Conservation (phyloP, 2,797 vertebrate genomes). For the Rhinoraja longicauda region DNA sequence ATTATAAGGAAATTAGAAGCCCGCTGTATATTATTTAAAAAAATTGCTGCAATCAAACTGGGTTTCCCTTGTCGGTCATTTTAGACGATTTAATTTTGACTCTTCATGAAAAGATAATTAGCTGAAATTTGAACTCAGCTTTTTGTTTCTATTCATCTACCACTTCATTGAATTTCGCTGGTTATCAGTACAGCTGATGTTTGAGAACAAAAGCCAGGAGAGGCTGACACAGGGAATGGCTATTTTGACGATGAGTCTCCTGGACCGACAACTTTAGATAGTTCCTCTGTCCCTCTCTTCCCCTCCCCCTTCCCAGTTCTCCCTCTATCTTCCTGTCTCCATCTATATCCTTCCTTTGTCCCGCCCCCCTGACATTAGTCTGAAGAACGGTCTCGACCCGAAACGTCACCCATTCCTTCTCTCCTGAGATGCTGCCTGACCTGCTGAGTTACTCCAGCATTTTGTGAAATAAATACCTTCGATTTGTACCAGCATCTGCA, state of each 20-base stretch:
- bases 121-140: constrained; percentile 31
- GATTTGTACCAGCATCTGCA: too few species aligned
- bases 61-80: constrained; percentile 36
- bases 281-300: too few species aligned
- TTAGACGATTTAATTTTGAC: constrained; percentile 25
- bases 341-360: too few species aligned
- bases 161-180: neutral
- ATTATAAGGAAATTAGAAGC: constrained; percentile 35
- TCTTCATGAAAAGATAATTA: constrained; percentile 30
- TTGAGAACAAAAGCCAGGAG: neutral
- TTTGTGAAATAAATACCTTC: too few species aligned
- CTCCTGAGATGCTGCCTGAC: too few species aligned
- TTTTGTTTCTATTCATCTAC: constrained; percentile 34
- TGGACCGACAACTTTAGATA: too few species aligned
- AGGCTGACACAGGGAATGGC: neutral
- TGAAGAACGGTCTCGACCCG: too few species aligned
- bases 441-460: too few species aligned
- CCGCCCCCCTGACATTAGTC: too few species aligned
- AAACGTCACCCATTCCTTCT: too few species aligned
- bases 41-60: constrained; percentile 11
- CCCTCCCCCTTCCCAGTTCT: too few species aligned
- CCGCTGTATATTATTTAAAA: constrained; percentile 26
- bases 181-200: neutral
- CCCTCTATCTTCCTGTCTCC: too few species aligned
- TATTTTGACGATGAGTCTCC: neutral